A percentile compares a stretch with the other conserved stretches of the same genome.
phyloP scores from a whole-genome alignment of 2,888 invertebrate species.

The Argyra leucocephala region DNA sequence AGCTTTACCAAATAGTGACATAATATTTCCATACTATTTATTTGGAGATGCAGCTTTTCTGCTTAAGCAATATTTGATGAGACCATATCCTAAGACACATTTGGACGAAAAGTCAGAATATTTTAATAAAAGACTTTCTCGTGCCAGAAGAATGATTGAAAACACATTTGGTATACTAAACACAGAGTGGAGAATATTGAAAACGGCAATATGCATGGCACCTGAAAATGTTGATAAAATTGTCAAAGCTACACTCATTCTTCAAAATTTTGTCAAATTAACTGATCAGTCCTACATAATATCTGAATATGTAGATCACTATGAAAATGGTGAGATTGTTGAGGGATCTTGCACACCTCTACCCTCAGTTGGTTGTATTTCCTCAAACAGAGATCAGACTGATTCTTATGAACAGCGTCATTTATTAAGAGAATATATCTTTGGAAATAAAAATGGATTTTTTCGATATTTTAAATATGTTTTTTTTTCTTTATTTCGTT shows the following conservation, averaged over 20 bases:
- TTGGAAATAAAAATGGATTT: neutral
- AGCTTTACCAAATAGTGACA: neutral
- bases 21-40: constrained; percentile 15
- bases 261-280: too few relatives aligned
- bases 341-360: too few relatives aligned
- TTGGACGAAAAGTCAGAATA: constrained; percentile 11
- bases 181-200: neutral
- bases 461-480: too few relatives aligned
- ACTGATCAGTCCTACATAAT: too few relatives aligned
- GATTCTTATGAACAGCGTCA: neutral
- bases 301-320: too few relatives aligned
- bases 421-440: neutral
- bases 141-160: constrained; percentile 16
- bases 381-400: neutral
- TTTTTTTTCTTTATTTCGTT: too few relatives aligned
- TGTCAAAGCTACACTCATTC: neutral
- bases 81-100: constrained; percentile 15
- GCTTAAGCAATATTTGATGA: constrained; percentile 15
- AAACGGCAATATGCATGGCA: neutral
- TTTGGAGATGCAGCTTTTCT: constrained; percentile 19
- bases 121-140: constrained; percentile 17
- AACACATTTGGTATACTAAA: constrained; percentile 15
- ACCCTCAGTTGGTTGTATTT: neutral
- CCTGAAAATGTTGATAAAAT: neutral
- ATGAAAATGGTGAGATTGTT: too few relatives aligned